Conservation (phyloP, 2,888 invertebrate genomes). For the Nephrotoma appendiculata region DNA sequence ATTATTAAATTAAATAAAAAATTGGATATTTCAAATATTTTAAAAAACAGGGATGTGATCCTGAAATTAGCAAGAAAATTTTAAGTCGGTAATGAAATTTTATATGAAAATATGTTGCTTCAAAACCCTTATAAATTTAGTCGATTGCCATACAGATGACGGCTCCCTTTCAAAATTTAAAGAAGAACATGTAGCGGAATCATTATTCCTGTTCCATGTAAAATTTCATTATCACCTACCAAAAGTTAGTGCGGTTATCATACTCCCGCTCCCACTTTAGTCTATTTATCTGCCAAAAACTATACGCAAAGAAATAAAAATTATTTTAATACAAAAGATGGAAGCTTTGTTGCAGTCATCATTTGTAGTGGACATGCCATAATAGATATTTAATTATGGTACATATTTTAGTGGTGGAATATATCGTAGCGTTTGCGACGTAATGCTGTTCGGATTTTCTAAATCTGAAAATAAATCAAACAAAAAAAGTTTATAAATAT, state of each 20-base stretch:
- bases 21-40: neutral
- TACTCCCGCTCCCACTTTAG: too few species aligned
- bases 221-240: too few species aligned
- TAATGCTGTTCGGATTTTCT: slow-evolving; percentile 18
- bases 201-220: too few species aligned
- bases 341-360: neutral
- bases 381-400: slow-evolving; percentile 13
- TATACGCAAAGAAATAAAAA: too few species aligned
- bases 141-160: too few species aligned
- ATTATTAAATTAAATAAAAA: neutral
- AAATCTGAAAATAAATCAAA: slow-evolving; percentile 13
- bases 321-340: neutral
- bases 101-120: neutral
- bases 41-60: too few species aligned
- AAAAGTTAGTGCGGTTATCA: too few species aligned
- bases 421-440: slow-evolving; percentile 22
- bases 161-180: too few species aligned
- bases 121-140: neutral
- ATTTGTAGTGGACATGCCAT: neutral
- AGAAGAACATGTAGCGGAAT: too few species aligned
- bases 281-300: too few species aligned
- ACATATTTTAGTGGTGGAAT: slow-evolving; percentile 29
- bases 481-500: neutral
- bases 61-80: too few species aligned
- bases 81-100: too few species aligned